Percentiles rank a stretch among this genome's conserved stretches.
phyloP scores from a whole-genome alignment of 2,888 invertebrate genomes.

The Clitarchus hookeri region DNA sequence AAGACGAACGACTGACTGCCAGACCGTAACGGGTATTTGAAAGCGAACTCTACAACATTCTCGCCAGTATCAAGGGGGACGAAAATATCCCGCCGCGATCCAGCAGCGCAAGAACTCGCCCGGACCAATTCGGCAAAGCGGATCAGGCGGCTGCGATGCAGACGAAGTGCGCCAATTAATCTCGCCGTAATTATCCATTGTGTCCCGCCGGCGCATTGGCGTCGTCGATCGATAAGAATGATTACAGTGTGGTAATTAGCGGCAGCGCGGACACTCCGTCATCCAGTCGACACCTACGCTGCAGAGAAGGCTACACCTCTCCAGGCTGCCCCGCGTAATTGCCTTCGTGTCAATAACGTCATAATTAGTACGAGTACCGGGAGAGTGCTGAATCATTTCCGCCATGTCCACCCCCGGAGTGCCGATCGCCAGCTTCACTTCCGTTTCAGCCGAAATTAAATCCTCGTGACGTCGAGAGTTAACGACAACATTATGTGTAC shows the following conservation, averaged over 20 bases:
- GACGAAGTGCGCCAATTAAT: background rate
- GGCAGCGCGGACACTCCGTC: background rate
- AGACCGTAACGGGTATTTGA: too few relatives aligned
- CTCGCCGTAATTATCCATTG: background rate
- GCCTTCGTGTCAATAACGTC: background rate
- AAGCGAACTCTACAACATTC: too few relatives aligned
- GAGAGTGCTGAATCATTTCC: background rate
- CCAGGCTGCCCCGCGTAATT: background rate
- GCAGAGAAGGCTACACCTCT: too few relatives aligned
- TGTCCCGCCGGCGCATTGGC: background rate
- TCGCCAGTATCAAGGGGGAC: too few relatives aligned
- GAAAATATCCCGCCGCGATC: too few relatives aligned
- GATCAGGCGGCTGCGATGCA: background rate
- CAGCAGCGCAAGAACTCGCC: too few relatives aligned
- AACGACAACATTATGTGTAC: too few relatives aligned
- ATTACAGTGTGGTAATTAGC: slow-evolving; percentile 3
- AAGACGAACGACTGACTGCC: too few relatives aligned
- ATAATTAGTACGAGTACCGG: background rate
- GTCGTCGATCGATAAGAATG: background rate
- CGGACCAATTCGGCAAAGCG: background rate
- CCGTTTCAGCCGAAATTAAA: too few relatives aligned
- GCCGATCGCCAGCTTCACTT: background rate
- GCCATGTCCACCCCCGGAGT: background rate
- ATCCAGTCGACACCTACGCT: slow-evolving; percentile 2
- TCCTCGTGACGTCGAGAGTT: too few relatives aligned